A percentile compares a stretch with the other conserved stretches of the same genome.
Conservation (phyloP, 2,888 invertebrate genomes). For the Melieria crassipennis region DNA sequence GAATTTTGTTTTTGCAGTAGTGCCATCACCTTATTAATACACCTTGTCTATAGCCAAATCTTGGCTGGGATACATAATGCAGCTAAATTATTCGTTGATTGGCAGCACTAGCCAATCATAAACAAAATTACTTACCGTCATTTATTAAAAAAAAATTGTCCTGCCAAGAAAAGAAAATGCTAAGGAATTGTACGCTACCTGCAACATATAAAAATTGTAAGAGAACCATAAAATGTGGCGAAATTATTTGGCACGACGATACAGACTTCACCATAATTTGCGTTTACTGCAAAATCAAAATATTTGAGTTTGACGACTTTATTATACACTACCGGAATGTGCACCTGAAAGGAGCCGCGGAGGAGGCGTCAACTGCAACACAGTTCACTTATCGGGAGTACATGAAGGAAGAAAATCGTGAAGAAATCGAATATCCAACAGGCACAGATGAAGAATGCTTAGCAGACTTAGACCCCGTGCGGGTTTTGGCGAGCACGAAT, state of each 20-base stretch:
- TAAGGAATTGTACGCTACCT: conserved; percentile 37
- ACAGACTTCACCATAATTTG: conserved; percentile 54
- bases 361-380: not conserved
- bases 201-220: conserved; percentile 20
- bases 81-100: too few relatives aligned
- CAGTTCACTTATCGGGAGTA: conserved; percentile 24
- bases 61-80: too few relatives aligned
- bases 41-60: too few relatives aligned
- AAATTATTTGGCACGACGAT: conserved; percentile 55
- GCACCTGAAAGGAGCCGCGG: conserved; percentile 41
- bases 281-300: conserved; percentile 53
- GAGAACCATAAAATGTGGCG: conserved; percentile 55
- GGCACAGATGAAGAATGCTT: conserved; percentile 16
- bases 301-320: conserved; percentile 54
- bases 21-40: too few relatives aligned
- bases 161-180: conserved; percentile 29
- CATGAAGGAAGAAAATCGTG: conserved; percentile 26
- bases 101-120: too few relatives aligned
- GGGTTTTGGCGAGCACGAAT: not conserved
- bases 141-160: too few relatives aligned
- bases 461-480: conserved; percentile 14
- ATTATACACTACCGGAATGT: conserved; percentile 53
- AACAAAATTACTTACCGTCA: too few relatives aligned
- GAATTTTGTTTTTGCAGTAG: too few relatives aligned
- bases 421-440: conserved; percentile 3